Percentiles rank a stretch among this genome's conserved stretches.
These are phyloP conservation scores for Galbula dea DNA, from an alignment of 2,113 vertebrate genomes.

Conservation along the genomic window DNA sequence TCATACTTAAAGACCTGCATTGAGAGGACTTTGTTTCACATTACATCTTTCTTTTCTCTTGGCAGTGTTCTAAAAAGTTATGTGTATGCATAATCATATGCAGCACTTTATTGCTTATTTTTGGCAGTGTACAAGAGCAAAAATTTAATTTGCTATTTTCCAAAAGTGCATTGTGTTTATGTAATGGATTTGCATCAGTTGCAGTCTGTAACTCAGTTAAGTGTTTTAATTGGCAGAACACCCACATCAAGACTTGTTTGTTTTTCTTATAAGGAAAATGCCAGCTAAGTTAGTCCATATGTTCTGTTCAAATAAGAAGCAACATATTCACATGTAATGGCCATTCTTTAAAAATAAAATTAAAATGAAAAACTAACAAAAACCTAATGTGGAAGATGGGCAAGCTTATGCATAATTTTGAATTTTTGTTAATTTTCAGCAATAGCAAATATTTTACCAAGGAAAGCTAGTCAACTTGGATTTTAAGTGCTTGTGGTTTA, in stretches of 20 bases:
- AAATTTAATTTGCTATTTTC: conserved; percentile 75
- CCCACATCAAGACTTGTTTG: conserved; percentile 79
- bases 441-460: not conserved
- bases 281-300: conserved; percentile 77
- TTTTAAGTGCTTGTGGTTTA: not conserved
- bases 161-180: conserved; percentile 71
- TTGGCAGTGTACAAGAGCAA: conserved; percentile 56
- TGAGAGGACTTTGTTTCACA: conserved; percentile 19
- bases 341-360: conserved; percentile 60
- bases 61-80: conserved; percentile 55
- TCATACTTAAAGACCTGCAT: conserved; percentile 57
- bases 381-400: not conserved
- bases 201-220: conserved; percentile 73
- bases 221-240: conserved; percentile 80
- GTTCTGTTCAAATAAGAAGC: conserved; percentile 65
- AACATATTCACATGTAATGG: conserved; percentile 60
- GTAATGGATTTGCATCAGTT: conserved; percentile 75
- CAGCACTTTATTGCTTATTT: conserved; percentile 55
- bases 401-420: not conserved
- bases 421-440: not conserved
- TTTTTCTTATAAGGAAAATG: conserved; percentile 81
- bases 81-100: conserved; percentile 45
- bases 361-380: conserved; percentile 2
- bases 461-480: not conserved
- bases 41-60: not conserved